Conservation (phyloP, 1,140 invertebrate species). For the Drosophila biarmipes region DNA sequence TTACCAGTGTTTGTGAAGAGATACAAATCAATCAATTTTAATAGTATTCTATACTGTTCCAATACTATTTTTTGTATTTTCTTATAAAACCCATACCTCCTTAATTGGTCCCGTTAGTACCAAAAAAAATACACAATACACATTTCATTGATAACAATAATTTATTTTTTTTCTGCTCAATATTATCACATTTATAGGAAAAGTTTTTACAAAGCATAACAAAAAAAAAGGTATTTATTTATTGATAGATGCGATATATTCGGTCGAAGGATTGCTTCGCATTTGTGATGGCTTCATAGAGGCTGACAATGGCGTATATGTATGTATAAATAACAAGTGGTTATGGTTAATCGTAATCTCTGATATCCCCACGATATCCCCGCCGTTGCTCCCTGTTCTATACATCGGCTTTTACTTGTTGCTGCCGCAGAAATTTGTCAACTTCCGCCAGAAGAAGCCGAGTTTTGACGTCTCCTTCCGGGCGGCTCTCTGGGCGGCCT, state of each 20-base stretch:
- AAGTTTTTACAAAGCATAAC: slow-evolving; percentile 8
- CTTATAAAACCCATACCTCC: too few relatives aligned
- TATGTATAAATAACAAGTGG: slow-evolving; percentile 34
- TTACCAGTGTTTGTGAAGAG: too few relatives aligned
- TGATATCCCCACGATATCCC: slow-evolving; percentile 20
- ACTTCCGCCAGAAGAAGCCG: slow-evolving; percentile 71
- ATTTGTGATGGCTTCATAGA: slow-evolving; percentile 52
- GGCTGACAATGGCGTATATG: slow-evolving; percentile 42
- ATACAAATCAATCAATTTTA: too few relatives aligned
- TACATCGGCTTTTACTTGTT: slow-evolving; percentile 16
- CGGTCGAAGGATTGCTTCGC: slow-evolving; percentile 31
- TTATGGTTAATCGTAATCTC: slow-evolving; percentile 42
- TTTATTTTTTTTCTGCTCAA: slow-evolving; percentile 38
- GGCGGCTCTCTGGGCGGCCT: slow-evolving; percentile 43
- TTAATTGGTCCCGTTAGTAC: too few relatives aligned
- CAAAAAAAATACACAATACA: background rate
- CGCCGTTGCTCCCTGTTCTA: background rate
- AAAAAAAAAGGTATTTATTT: slow-evolving; percentile 5
- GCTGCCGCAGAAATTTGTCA: slow-evolving; percentile 60
- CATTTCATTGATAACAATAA: slow-evolving; percentile 28
- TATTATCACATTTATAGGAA: slow-evolving; percentile 26
- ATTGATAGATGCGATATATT: slow-evolving; percentile 23
- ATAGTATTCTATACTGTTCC: too few relatives aligned
- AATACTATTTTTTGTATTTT: too few relatives aligned
- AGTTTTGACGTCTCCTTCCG: slow-evolving; percentile 52